Conservation (phyloP, 2,888 invertebrate species). For the Seira ritae region DNA sequence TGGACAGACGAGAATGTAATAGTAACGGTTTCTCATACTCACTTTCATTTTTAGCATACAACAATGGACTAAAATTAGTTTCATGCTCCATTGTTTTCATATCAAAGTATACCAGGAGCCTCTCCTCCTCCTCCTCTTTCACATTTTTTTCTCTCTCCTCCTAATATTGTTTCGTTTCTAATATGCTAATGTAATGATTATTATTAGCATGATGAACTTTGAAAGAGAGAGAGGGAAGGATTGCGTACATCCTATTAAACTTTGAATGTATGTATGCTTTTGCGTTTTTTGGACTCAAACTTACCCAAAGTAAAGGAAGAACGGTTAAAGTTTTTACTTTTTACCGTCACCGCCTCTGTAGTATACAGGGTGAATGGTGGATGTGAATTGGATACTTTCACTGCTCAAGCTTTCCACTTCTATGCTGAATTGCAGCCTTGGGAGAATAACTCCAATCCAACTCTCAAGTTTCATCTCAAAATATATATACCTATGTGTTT, state of each 20-base stretch:
- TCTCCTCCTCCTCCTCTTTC: conserved; percentile 15
- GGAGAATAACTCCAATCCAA: conserved; percentile 41
- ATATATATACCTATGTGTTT: neutral
- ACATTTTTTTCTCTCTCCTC: neutral
- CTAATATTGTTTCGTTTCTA: conserved; percentile 19
- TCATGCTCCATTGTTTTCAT: conserved; percentile 35
- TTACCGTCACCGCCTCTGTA: too few species aligned
- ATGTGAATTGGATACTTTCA: neutral
- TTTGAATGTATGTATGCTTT: neutral
- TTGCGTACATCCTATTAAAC: neutral
- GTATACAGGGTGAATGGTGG: too few species aligned
- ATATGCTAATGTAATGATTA: conserved; percentile 51
- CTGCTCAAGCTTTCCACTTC: conserved; percentile 39
- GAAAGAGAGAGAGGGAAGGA: conserved; percentile 22
- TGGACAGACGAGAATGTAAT: too few species aligned
- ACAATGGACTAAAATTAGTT: conserved; percentile 37
- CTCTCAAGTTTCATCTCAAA: conserved; percentile 43
- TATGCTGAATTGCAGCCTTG: conserved; percentile 51
- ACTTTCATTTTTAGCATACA: neutral
- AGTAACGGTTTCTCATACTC: too few species aligned
- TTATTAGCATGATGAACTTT: conserved; percentile 61
- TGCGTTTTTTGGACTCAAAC: too few species aligned
- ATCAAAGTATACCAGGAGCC: neutral
- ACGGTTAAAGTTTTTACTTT: neutral
- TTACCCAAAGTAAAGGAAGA: neutral